These are phyloP conservation scores for Synanthedon myopaeformis DNA, from an alignment of 2,888 invertebrate species.

Conservation along the genomic window DNA sequence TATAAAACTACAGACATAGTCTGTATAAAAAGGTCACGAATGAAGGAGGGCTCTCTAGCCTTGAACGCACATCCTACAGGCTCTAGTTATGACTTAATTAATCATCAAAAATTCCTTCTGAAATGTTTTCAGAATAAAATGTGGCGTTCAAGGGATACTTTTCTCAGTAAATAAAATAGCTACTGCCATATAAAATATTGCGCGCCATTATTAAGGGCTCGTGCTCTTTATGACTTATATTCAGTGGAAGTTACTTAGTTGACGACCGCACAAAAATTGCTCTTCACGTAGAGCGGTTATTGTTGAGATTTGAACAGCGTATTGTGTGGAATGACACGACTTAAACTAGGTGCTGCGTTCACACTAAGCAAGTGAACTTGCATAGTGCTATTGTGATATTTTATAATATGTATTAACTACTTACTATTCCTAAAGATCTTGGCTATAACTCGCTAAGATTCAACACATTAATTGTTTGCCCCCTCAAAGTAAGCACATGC, in stretches of 20 bases:
- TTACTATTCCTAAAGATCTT: background rate
- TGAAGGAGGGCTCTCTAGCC: too few relatives aligned
- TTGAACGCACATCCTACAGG: too few relatives aligned
- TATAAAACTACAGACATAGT: too few relatives aligned
- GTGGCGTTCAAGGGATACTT: too few relatives aligned
- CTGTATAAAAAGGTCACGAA: too few relatives aligned
- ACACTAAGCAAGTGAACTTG: slow-evolving; percentile 1
- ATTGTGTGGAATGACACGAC: slow-evolving; percentile 30
- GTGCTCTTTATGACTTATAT: slow-evolving; percentile 20
- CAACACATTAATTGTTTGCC: too few relatives aligned
- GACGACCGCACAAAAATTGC: slow-evolving; percentile 36
- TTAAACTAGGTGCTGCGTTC: slow-evolving; percentile 18
- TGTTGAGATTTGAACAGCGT: slow-evolving; percentile 39
- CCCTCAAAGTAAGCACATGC: too few relatives aligned
- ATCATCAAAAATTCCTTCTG: too few relatives aligned
- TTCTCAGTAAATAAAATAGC: too few relatives aligned
- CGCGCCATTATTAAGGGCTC: slow-evolving; percentile 3
- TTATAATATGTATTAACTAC: background rate
- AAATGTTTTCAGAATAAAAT: too few relatives aligned
- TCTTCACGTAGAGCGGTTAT: slow-evolving; percentile 26
- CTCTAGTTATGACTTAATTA: too few relatives aligned
- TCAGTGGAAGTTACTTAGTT: slow-evolving; percentile 27
- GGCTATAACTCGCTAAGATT: too few relatives aligned
- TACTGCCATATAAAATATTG: slow-evolving; percentile 9
- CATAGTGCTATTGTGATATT: background rate